A percentile compares a stretch with the other conserved stretches of the same genome.
phyloP scores from a whole-genome alignment of 1,140 invertebrate species.

The Bombus vancouverensis region DNA sequence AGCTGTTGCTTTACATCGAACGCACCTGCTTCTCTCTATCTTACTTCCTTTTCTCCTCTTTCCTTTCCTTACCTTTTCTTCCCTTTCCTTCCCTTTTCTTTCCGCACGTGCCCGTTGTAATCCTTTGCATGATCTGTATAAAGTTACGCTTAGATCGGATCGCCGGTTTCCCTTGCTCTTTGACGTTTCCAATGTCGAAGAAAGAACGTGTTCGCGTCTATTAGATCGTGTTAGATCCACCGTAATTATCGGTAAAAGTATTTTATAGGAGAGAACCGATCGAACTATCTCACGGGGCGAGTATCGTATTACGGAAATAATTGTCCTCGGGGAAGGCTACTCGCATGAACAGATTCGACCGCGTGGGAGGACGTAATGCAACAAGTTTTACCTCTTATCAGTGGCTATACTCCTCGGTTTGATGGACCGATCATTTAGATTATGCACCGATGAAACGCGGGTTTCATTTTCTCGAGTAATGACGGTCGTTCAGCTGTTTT shows the following conservation, averaged over 20 bases:
- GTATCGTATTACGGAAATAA: constrained; percentile 8
- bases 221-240: neutral
- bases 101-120: neutral
- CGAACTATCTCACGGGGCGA: neutral
- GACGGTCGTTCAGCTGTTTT: constrained; percentile 15
- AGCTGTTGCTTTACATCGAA: constrained; percentile 41
- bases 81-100: neutral
- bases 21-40: neutral
- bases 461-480: constrained; percentile 23
- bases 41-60: no score
- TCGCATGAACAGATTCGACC: neutral
- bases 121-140: neutral
- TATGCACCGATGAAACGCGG: constrained; percentile 16
- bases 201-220: neutral
- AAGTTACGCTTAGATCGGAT: neutral
- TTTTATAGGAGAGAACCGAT: neutral
- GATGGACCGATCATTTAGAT: constrained; percentile 46
- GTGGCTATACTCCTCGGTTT: neutral
- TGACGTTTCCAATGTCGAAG: no score
- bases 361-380: neutral
- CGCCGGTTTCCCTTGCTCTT: neutral
- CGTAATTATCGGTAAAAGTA: neutral
- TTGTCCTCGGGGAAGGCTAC: neutral
- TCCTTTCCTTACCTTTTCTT: no score
- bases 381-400: constrained; percentile 17